Evolutionary conservation across 1,140 invertebrate genomes (phyloP), one percentile per base, ranked within the genome.

Genomic region (Xylocopa sonorina): DNA sequence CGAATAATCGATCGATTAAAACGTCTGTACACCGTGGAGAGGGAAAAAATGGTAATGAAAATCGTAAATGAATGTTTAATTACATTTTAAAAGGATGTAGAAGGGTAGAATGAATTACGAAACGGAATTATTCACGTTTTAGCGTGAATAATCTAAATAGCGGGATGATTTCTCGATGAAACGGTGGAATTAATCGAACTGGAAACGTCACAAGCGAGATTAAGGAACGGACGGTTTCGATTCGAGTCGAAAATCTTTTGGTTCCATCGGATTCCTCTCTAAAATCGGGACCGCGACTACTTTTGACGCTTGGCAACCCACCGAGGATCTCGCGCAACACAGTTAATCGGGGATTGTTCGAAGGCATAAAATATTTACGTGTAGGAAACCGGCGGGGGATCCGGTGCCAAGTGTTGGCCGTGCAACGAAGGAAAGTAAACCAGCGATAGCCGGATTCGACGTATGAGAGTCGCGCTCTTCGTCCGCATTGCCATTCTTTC

Each of bases 261-360:
- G 7, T 12, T 41, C 0, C 0, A 63, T 12, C n/a, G 14, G 18
- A 43, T 24, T 9, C 12, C 1, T 38, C 21, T 18, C 43, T 43
- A 71, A 78, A 51, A 27, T 12, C 41, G 16, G 43, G 9, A 41
- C 27, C 21, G 38, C 38, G 21, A 27, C 27, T 18, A 60, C 2
- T 43, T 57, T 80, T 51, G 46, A 67, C 72, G 46, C 16, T 83
- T 84, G 78, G 78, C 78, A 84, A 24, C 27, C 21, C 32, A 14
- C 5, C 24, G 51, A 57, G 24, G 1, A 66, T 78, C 46, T 67
- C 82, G 34, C 64, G 69, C 76, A 46, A 69, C 41, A 60, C 43
- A 43, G 60, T 76, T 84, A 71, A 83, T 84, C 83, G 66, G 12
- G 72, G 24, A 76, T 83, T 75, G 76, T 80, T 82, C 64, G 57